Evolutionary conservation across 2,888 invertebrate species (phyloP).

Genomic region (Drosophila conformis): DNA sequence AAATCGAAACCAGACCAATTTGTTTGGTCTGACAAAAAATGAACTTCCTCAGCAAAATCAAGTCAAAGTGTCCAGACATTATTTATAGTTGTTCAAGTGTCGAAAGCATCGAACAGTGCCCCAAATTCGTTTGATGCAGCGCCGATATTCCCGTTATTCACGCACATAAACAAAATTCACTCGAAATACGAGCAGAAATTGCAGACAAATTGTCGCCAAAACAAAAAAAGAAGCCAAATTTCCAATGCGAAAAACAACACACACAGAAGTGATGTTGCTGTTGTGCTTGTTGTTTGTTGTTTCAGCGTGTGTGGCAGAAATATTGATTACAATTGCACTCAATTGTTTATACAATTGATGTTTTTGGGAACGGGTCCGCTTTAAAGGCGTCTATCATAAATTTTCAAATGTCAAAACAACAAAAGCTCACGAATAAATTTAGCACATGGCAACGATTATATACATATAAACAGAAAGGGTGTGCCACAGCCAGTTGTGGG

Average conservation of each 20-base stretch:
- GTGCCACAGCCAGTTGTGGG: background rate
- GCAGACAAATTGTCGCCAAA: constrained; percentile 70
- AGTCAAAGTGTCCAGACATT: constrained; percentile 24
- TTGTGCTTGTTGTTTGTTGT: constrained; percentile 1
- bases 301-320: constrained; percentile 29
- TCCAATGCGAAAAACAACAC: constrained; percentile 17
- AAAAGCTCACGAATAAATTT: constrained; percentile 51
- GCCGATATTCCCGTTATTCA: constrained; percentile 13
- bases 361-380: constrained; percentile 36
- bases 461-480: constrained; percentile 31
- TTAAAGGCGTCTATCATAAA: constrained; percentile 63
- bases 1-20: background rate
- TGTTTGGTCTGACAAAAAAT: constrained; percentile 16
- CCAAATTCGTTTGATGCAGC: constrained; percentile 26
- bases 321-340: constrained; percentile 64
- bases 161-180: constrained; percentile 40
- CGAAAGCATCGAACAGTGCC: background rate
- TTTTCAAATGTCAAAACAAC: constrained; percentile 66
- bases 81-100: constrained; percentile 29
- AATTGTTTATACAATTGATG: constrained; percentile 48
- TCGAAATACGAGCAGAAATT: constrained; percentile 32
- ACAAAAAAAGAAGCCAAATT: constrained; percentile 21
- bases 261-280: background rate
- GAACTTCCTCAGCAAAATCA: constrained; percentile 4
- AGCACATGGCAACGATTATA: constrained; percentile 41